phyloP scores from a whole-genome alignment of 2,888 invertebrate genomes.

The Seira sanloemensis region DNA sequence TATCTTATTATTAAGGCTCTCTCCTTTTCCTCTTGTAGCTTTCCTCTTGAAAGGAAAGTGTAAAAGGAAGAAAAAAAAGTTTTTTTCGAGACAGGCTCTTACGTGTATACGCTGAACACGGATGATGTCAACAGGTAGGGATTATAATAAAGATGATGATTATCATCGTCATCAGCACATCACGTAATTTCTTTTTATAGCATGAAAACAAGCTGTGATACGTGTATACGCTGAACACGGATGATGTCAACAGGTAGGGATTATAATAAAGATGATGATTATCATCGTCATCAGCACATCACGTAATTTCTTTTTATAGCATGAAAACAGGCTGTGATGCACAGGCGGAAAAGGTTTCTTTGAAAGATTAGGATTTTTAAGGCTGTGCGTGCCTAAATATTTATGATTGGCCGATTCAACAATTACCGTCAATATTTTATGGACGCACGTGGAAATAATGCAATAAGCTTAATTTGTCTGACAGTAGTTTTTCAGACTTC shows the following conservation, averaged over 20 bases:
- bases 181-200: background rate
- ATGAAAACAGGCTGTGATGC: background rate
- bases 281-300: background rate
- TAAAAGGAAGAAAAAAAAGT: background rate
- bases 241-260: background rate
- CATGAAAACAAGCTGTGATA: too few species aligned
- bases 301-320: too few species aligned
- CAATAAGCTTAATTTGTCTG: too few species aligned
- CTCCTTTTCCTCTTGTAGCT: background rate
- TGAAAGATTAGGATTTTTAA: too few species aligned
- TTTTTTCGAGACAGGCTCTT: background rate
- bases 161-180: background rate
- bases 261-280: background rate
- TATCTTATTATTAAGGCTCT: background rate
- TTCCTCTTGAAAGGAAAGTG: background rate
- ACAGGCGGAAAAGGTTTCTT: too few species aligned
- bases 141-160: background rate
- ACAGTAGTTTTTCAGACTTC: too few species aligned
- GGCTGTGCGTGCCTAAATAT: too few species aligned
- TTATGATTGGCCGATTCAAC: too few species aligned
- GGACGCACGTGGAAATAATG: too few species aligned
- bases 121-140: constrained; percentile 1
- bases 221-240: background rate
- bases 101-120: background rate
- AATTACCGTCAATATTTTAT: too few species aligned